Conservation (phyloP, 2,797 vertebrate genomes). For the Hipposideros larvatus region DNA sequence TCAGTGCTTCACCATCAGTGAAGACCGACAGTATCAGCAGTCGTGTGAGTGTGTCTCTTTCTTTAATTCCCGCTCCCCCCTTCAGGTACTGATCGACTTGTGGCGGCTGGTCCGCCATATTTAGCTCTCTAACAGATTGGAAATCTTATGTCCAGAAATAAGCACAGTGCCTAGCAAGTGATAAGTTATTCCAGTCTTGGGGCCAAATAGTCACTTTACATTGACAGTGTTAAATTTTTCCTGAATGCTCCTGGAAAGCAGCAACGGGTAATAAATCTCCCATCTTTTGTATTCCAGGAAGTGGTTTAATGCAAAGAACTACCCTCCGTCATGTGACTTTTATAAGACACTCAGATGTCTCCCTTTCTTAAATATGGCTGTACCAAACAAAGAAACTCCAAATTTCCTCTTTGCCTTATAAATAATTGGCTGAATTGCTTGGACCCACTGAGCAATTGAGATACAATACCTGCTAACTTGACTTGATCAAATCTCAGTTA, state of each 20-base stretch:
- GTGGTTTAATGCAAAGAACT: not conserved
- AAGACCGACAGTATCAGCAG: too few relatives aligned
- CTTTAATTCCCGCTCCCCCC: too few relatives aligned
- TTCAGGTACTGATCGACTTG: too few relatives aligned
- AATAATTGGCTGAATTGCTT: conserved; percentile 37
- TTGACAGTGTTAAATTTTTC: not conserved
- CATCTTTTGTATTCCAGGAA: not conserved
- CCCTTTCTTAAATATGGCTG: not conserved
- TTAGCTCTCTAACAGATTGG: not conserved
- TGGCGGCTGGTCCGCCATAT: too few relatives aligned
- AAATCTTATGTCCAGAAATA: not conserved
- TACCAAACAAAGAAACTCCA: not conserved
- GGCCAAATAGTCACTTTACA: not conserved
- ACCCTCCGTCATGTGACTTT: not conserved
- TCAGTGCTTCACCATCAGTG: too few relatives aligned
- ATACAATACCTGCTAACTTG: not conserved
- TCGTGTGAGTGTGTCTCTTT: too few relatives aligned
- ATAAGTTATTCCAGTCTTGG: not conserved
- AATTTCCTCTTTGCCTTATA: conserved; percentile 13
- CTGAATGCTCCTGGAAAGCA: not conserved
- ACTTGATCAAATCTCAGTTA: not conserved
- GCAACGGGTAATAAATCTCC: not conserved
- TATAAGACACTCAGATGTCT: not conserved
- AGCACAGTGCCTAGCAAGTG: not conserved
- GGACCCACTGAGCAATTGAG: not conserved